Base-by-base conservation (phyloP, 30 jellyfish, hydroid and myxozoan genomes). In the Pseudorhiza aurosa region DNA sequence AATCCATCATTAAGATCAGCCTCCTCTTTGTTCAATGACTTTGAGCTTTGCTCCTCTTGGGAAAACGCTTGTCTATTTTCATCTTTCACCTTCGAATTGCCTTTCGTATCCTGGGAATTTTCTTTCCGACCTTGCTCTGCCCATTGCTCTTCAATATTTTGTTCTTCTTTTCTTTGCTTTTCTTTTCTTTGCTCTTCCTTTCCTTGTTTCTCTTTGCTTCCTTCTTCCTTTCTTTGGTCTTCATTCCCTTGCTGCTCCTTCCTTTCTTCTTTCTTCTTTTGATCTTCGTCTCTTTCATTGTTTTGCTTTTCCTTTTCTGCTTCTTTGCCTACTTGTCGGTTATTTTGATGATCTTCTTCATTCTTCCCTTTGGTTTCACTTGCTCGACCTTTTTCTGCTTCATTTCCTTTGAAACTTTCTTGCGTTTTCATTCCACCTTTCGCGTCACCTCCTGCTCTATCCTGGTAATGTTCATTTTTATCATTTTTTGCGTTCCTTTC, bases 151-250 rank as follows among this genome's bases (percentile, higher is more conserved):
- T 67, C 65, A 33, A 35, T 39, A 11, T 47, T 51, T 46, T 51
- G 74, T 1, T 60, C 56, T 17, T 15, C 60, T 22, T 29, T 28
- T 4, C 10, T 29, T 22, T 50, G 36, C 24, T 31, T 29, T 31
- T 67, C 65, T 68, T 82, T 42, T 21, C 30, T 57, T 36, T 72
- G 47, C 15, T 58, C 90, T 4, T 25, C 75, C 24, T 85, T 62
- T 25, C 29, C 40, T 35, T 74, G 80, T 9, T 74, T 49, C 27
- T 71, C 71, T 12, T 71, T 39, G 12, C 56, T 40, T 35, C 58
- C 73, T 9, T 72, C 60, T n/a, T 49, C 58, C 43, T 72, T 17
- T 50, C 36, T 31, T 25, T 22, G 46, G n/a, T 47, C 49, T 17
- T 53, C 64, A 39, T 47, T 37, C 53, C 69, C 49, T 46, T 55